Base-by-base conservation (phyloP, 1,140 invertebrate genomes). In the Brachionus rubens region DNA sequence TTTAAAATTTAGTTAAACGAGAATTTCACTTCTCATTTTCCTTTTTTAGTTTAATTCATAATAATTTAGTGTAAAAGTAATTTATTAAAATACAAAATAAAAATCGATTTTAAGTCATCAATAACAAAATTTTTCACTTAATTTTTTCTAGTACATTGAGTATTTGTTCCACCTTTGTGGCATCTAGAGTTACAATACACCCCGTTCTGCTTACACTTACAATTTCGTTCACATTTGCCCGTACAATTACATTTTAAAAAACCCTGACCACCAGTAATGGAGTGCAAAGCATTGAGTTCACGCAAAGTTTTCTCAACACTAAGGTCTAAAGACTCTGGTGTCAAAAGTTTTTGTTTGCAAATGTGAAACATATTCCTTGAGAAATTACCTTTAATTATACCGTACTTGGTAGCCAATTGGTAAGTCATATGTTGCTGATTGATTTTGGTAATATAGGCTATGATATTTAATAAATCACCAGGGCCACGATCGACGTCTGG, bases 161-260 rank as follows among this genome's bases (percentile, higher is more conserved):
- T n/a, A n/a, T n/a, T n/a, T n/a, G n/a, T n/a, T n/a, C n/a, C n/a
- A n/a, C n/a, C n/a, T n/a, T n/a, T n/a, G n/a, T n/a, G n/a, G n/a
- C n/a, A n/a, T n/a, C n/a, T n/a, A 9, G 10, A 21, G 16, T 21
- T 52, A 21, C 48, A 52, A 52, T 21, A 52, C 4, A 52, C 48
- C 24, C 48, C 48, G 24, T 26, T 52, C 24, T 52, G 21, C 24
- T 52, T 52, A 19, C 48, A 52, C 24, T 52, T 52, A 52, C 2
- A 52, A 52, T 52, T 52, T 52, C 24, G 14, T 52, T 52, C 48
- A 52, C 48, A 52, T 52, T 52, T 52, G n/a, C n/a, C n/a, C n/a
- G n/a, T n/a, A n/a, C n/a, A n/a, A 21, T 26, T 26, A 52, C 48
- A 52, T 24, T 52, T 21, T 3, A 52, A 21, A 12, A 52, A 52